phyloP scores from a whole-genome alignment of 2,797 vertebrate species.

The Gobio occitaniae region DNA sequence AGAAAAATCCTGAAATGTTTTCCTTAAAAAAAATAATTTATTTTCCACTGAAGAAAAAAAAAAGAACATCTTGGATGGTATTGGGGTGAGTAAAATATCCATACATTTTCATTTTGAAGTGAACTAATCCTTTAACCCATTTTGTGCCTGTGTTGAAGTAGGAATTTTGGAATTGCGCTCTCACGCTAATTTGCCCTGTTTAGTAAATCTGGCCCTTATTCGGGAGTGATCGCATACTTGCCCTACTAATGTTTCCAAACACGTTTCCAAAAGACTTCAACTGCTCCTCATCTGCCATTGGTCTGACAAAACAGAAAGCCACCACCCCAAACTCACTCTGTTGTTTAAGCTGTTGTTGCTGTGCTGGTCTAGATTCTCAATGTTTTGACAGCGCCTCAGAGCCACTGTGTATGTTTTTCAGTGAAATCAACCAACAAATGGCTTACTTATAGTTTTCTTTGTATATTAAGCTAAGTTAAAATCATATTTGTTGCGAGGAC shows the following conservation, averaged over 20 bases:
- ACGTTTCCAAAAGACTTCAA: not conserved
- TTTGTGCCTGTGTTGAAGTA: no score
- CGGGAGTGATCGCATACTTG: not conserved
- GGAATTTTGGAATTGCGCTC: no score
- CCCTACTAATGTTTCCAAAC: conserved; percentile 2
- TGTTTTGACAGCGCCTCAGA: not conserved
- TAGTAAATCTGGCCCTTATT: no score
- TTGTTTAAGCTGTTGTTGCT: conserved; percentile 12
- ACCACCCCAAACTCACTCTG: not conserved
- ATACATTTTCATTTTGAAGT: no score
- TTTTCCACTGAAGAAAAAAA: no score
- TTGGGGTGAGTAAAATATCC: no score
- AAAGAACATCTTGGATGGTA: no score
- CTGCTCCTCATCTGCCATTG: not conserved
- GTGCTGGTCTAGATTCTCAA: not conserved
- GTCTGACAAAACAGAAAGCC: not conserved
- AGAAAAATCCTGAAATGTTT: no score
- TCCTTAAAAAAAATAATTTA: no score
- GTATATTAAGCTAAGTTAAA: not conserved
- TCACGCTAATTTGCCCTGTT: no score
- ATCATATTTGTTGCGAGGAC: not conserved
- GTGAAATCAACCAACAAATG: not conserved
- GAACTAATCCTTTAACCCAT: no score
- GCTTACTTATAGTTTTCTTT: conserved; percentile 2
- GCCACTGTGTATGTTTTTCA: not conserved